Evolutionary conservation across 1,140 invertebrate genomes (phyloP).

Genomic region (Penaeus indicus): DNA sequence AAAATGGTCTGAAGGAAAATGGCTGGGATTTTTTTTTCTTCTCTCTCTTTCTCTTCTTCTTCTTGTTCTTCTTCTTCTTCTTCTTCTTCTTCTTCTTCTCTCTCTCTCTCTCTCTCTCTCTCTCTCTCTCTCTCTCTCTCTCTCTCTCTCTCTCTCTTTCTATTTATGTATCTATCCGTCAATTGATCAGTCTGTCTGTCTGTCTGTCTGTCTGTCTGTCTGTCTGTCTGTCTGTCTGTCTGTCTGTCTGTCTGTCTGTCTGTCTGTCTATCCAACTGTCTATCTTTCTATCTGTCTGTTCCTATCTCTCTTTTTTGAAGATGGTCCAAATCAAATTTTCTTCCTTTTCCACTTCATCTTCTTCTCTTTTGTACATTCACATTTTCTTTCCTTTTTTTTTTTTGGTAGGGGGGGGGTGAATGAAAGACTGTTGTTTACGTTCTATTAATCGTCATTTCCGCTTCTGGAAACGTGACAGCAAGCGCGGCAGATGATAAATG

Average conservation of each 20-base stretch:
- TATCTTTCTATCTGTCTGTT: constrained; percentile 25
- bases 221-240: background rate
- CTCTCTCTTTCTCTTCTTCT: background rate
- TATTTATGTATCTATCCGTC: background rate
- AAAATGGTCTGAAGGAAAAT: no score
- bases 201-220: no score
- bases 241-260: background rate
- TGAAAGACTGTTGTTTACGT: no score
- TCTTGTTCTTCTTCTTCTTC: background rate
- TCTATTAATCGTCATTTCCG: no score
- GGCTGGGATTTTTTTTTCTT: no score
- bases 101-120: constrained; percentile 23
- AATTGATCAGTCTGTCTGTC: no score
- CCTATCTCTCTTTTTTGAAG: constrained; percentile 24
- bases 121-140: constrained; percentile 29
- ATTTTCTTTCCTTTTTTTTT: background rate
- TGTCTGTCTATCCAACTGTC: background rate
- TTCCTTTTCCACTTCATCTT: background rate
- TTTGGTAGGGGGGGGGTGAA: no score
- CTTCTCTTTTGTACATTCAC: background rate
- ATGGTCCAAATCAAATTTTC: no score
- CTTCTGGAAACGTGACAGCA: no score
- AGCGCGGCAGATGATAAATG: no score
- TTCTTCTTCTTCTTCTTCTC: no score
- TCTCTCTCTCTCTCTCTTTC: constrained; percentile 7